phyloP scores from a whole-genome alignment of 1,140 invertebrate genomes.

The Chelonus insularis region DNA sequence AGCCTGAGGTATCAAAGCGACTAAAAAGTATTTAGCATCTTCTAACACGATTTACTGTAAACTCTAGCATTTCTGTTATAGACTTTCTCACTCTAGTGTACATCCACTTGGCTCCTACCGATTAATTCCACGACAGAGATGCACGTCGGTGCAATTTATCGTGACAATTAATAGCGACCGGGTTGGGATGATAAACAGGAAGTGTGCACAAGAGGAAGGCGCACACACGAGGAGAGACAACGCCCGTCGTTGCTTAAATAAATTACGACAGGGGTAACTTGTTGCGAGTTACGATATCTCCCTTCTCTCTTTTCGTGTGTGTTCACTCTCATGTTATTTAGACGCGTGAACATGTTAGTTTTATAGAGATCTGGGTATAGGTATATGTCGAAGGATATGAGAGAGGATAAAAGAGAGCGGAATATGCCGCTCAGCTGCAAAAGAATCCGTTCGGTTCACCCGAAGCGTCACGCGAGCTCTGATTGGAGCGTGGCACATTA shows the following conservation, averaged over 20 bases:
- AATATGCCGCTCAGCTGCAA: background rate
- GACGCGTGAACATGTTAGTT: background rate
- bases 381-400: constrained; percentile 11
- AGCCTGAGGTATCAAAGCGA: background rate
- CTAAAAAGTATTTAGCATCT: background rate
- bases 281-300: constrained; percentile 23
- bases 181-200: constrained; percentile 33
- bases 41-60: constrained; percentile 10
- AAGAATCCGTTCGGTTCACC: constrained; percentile 30
- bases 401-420: constrained; percentile 7
- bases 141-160: constrained; percentile 28
- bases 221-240: constrained; percentile 28
- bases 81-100: background rate
- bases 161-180: constrained; percentile 34
- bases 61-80: background rate
- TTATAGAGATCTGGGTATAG: background rate
- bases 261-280: constrained; percentile 27
- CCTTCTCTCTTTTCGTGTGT: background rate
- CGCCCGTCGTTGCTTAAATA: constrained; percentile 28
- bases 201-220: constrained; percentile 16
- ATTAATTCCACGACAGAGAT: constrained; percentile 31
- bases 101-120: constrained; percentile 14
- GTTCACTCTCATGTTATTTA: background rate
- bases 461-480: constrained; percentile 43
- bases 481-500: constrained; percentile 46